A percentile compares a stretch with the other conserved stretches of the same genome.
These are phyloP conservation scores for Arrhopalites spinosus DNA, from an alignment of 2,888 invertebrate species.

Conservation along the genomic window DNA sequence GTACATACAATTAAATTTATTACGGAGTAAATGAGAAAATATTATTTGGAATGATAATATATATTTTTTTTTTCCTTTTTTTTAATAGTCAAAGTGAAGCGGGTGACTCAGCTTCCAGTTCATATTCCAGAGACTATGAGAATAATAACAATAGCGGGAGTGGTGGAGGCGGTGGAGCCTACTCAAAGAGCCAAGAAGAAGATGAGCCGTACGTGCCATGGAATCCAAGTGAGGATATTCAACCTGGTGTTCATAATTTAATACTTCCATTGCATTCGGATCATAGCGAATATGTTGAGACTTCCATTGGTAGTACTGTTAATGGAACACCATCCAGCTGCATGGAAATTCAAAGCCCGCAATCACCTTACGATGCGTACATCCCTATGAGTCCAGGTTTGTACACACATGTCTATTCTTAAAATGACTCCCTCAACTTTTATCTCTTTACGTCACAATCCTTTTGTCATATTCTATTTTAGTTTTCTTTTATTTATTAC, in stretches of 20 bases:
- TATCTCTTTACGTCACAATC: neutral
- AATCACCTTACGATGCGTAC: constrained; percentile 62
- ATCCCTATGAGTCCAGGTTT: constrained; percentile 65
- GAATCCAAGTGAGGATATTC: constrained; percentile 46
- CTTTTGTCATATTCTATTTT: neutral
- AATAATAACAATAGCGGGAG: constrained; percentile 50
- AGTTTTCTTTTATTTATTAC: neutral
- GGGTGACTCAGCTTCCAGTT: constrained; percentile 55
- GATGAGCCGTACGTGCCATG: constrained; percentile 52
- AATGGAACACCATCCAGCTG: constrained; percentile 17
- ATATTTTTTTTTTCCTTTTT: too few species aligned
- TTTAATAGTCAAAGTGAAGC: too few species aligned
- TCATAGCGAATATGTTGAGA: constrained; percentile 52
- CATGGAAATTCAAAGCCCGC: constrained; percentile 62
- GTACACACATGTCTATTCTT: too few species aligned
- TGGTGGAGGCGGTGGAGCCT: constrained; percentile 37
- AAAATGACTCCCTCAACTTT: too few species aligned
- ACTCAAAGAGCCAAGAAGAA: constrained; percentile 52
- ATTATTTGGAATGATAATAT: too few species aligned
- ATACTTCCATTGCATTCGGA: constrained; percentile 48
- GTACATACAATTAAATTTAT: too few species aligned
- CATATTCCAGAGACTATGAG: constrained; percentile 52
- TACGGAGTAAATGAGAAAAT: too few species aligned
- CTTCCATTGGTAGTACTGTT: constrained; percentile 37
- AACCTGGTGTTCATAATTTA: constrained; percentile 37